phyloP scores from a whole-genome alignment of 2,797 vertebrate genomes.

The Carcharodon carcharias region DNA sequence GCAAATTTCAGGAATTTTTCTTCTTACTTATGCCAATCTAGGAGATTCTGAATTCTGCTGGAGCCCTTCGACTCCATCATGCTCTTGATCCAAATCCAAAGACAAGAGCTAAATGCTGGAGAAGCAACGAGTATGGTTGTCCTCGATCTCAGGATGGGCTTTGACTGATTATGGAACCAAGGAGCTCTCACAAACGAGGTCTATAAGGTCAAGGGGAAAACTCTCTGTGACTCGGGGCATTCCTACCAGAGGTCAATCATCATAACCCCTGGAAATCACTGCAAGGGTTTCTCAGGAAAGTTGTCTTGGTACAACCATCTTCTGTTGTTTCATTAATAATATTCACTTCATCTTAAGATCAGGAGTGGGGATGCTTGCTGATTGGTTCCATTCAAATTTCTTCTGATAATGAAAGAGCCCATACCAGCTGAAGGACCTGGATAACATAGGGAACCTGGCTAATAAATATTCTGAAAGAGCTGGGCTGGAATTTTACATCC shows the following conservation, averaged over 20 bases:
- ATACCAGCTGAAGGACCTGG: background rate
- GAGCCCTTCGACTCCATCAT: background rate
- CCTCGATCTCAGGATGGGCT: background rate
- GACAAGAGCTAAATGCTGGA: background rate
- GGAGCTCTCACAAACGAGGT: background rate
- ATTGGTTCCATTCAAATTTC: background rate
- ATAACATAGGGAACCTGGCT: background rate
- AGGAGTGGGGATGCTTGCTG: background rate
- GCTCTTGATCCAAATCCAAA: background rate
- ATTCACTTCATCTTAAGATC: background rate
- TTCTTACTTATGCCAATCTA: background rate
- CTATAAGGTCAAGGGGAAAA: background rate
- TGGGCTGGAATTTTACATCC: no score
- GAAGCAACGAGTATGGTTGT: background rate
- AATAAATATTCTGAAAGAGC: background rate
- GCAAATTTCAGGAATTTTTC: background rate
- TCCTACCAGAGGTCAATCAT: background rate
- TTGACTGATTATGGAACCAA: background rate
- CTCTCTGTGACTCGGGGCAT: background rate
- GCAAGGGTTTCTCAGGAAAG: background rate
- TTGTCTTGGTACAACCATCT: background rate
- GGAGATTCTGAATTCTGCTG: background rate
- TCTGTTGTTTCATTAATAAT: background rate
- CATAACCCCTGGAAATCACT: background rate
- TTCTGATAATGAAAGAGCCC: background rate